Evolutionary conservation across 2,113 vertebrate species (phyloP).

Genomic region (Centropristis striata): DNA sequence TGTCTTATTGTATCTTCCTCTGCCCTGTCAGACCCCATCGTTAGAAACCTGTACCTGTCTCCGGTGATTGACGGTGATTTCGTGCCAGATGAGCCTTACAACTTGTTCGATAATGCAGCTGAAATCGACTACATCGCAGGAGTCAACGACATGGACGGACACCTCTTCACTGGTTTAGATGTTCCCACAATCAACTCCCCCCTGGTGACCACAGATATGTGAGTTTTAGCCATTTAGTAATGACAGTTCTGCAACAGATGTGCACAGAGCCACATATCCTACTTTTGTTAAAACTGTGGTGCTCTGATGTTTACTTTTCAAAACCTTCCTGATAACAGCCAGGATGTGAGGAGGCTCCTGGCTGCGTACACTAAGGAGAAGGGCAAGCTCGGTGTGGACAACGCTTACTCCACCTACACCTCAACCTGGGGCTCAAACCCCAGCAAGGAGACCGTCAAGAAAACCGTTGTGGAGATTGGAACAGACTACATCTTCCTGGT

Average conservation of each 20-base stretch:
- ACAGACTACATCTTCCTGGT: slow-evolving; percentile 93
- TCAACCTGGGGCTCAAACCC: slow-evolving; percentile 82
- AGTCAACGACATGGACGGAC: slow-evolving; percentile 93
- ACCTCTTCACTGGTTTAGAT: slow-evolving; percentile 88
- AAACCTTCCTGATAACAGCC: slow-evolving; percentile 75
- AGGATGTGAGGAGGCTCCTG: slow-evolving; percentile 84
- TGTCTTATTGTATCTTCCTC: not conserved
- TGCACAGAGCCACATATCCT: not conserved
- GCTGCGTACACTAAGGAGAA: slow-evolving; percentile 81
- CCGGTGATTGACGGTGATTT: slow-evolving; percentile 94
- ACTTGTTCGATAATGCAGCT: slow-evolving; percentile 89
- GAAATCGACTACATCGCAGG: slow-evolving; percentile 91
- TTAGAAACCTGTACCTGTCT: slow-evolving; percentile 86
- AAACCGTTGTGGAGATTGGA: slow-evolving; percentile 86
- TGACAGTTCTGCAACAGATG: not conserved
- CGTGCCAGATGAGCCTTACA: slow-evolving; percentile 87
- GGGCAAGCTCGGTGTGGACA: slow-evolving; percentile 73
- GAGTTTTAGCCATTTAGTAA: slow-evolving; percentile 57
- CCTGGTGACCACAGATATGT: slow-evolving; percentile 78
- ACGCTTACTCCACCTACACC: slow-evolving; percentile 85
- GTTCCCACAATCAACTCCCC: slow-evolving; percentile 86
- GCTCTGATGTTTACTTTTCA: not conserved
- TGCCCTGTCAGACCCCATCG: slow-evolving; percentile 82
- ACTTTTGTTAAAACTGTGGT: not conserved
- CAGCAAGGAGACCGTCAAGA: slow-evolving; percentile 86